Percentiles rank a stretch among this genome's conserved stretches.
Evolutionary conservation across 2,113 vertebrate genomes (phyloP).

Genomic region (Dasypus novemcinctus): DNA sequence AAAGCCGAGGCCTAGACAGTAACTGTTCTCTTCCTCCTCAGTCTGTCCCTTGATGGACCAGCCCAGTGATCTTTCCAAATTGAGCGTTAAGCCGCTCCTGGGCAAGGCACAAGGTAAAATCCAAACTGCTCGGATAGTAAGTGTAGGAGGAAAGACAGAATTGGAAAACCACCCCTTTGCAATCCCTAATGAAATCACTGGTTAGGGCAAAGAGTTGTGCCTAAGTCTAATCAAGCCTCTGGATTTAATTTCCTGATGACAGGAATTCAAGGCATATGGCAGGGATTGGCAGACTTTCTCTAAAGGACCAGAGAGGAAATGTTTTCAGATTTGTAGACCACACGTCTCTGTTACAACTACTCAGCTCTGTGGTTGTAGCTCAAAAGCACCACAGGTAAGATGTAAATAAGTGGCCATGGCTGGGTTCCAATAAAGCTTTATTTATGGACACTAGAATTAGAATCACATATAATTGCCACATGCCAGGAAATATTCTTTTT

Average conservation of each 20-base stretch:
- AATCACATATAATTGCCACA: neutral
- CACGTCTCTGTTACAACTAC: neutral
- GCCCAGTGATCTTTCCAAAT: neutral
- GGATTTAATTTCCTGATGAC: neutral
- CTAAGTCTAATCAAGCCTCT: neutral
- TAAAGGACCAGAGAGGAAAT: no score
- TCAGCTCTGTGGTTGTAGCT: neutral
- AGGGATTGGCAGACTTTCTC: neutral
- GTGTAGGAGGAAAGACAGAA: neutral
- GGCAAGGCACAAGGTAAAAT: neutral
- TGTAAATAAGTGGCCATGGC: no score
- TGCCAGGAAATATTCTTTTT: neutral
- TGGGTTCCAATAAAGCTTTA: neutral
- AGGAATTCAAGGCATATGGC: neutral
- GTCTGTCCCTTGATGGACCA: neutral
- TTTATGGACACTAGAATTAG: neutral
- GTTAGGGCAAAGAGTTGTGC: neutral
- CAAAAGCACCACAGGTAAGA: neutral
- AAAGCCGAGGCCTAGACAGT: neutral
- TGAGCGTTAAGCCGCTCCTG: neutral
- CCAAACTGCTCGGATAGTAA: neutral
- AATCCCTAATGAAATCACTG: neutral
- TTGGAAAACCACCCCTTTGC: neutral
- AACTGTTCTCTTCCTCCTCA: neutral
- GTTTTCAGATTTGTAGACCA: neutral